A percentile compares a stretch with the other conserved stretches of the same genome.
These are phyloP conservation scores for Erinaceus europaeus DNA, from an alignment of 2,113 vertebrate species.

Conservation along the genomic window DNA sequence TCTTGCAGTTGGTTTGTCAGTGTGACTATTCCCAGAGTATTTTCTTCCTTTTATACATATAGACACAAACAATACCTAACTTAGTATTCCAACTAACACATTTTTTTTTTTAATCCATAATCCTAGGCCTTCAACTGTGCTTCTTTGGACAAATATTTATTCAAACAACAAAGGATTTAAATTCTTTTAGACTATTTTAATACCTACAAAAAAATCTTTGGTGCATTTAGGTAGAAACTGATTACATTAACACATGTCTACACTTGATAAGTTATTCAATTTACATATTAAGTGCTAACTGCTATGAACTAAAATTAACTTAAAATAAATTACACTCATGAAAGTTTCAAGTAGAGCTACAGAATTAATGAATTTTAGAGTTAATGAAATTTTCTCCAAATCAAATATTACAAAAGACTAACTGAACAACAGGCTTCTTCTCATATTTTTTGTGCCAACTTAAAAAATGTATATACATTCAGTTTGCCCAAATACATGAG, in stretches of 20 bases:
- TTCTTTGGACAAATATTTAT: slow-evolving; percentile 84
- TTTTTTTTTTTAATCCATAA: slow-evolving; percentile 46
- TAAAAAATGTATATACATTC: slow-evolving; percentile 64
- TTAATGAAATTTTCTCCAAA: slow-evolving; percentile 24
- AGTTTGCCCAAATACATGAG: slow-evolving; percentile 64
- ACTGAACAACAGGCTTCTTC: slow-evolving; percentile 45
- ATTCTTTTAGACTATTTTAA: slow-evolving; percentile 76
- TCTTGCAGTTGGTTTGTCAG: slow-evolving; percentile 71
- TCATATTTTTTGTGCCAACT: slow-evolving; percentile 60
- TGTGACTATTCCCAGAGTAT: slow-evolving; percentile 79
- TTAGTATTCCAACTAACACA: slow-evolving; percentile 75
- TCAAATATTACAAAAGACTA: slow-evolving; percentile 23
- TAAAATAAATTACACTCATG: slow-evolving; percentile 73
- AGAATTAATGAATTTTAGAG: slow-evolving; percentile 55
- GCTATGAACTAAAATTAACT: slow-evolving; percentile 69
- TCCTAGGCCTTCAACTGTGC: slow-evolving; percentile 82
- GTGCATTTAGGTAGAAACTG: slow-evolving; percentile 80
- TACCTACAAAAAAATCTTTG: slow-evolving; percentile 84
- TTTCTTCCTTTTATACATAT: slow-evolving; percentile 77
- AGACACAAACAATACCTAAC: slow-evolving; percentile 75
- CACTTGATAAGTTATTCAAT: slow-evolving; percentile 76
- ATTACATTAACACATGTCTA: slow-evolving; percentile 71
- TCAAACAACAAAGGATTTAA: slow-evolving; percentile 77
- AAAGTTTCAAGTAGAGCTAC: slow-evolving; percentile 51
- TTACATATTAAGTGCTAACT: slow-evolving; percentile 72